A percentile compares a stretch with the other conserved stretches of the same genome.
Conservation (phyloP, 2,113 vertebrate genomes). For the Chitala chitala region DNA sequence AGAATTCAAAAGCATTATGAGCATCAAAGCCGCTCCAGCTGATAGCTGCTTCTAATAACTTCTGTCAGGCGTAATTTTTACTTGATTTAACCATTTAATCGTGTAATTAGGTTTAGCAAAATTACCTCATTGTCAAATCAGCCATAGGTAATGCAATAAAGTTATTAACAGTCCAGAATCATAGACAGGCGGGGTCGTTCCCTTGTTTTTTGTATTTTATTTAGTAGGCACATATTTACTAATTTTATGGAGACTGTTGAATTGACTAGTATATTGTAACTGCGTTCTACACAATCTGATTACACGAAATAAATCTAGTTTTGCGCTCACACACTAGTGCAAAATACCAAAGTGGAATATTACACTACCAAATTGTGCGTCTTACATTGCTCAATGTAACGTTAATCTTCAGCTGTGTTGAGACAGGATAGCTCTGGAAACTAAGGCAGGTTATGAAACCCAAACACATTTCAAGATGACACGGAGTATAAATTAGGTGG, state of each 20-base stretch:
- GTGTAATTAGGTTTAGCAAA: conserved; percentile 48
- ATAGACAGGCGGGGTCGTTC: conserved; percentile 30
- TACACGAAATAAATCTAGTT: too few species aligned
- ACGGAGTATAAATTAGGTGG: not conserved
- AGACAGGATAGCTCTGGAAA: not conserved
- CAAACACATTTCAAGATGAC: conserved; percentile 13
- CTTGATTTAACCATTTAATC: conserved; percentile 45
- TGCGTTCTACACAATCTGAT: too few species aligned
- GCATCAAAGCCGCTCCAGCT: conserved; percentile 38
- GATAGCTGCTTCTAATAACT: conserved; percentile 30
- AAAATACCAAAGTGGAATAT: too few species aligned
- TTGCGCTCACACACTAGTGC: too few species aligned
- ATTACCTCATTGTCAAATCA: conserved; percentile 37
- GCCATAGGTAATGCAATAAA: conserved; percentile 49
- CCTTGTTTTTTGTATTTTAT: conserved; percentile 17
- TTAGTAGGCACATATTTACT: too few species aligned
- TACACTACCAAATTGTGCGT: not conserved
- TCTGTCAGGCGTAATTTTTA: conserved; percentile 43
- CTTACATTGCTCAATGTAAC: not conserved
- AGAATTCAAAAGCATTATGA: conserved; percentile 31
- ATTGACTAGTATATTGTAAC: too few species aligned
- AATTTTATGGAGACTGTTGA: too few species aligned
- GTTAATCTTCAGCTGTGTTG: conserved; percentile 2
- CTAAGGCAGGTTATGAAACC: not conserved
- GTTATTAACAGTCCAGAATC: conserved; percentile 49